Evolutionary conservation across 2,113 vertebrate species (phyloP).

Genomic region (Nibea coibor): DNA sequence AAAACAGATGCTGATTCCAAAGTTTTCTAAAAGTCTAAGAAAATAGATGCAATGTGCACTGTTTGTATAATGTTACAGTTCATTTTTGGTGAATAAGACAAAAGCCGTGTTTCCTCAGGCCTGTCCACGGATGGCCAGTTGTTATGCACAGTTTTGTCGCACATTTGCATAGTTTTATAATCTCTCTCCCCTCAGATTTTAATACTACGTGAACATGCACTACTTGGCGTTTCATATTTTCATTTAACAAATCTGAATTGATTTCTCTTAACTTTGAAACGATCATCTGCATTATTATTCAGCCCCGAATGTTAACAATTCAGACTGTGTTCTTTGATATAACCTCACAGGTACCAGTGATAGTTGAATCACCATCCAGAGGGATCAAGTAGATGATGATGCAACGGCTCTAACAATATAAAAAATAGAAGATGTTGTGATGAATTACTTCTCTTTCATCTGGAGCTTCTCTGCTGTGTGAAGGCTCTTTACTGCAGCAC

Average conservation of each 20-base stretch:
- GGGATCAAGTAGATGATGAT: neutral
- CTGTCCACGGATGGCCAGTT: neutral
- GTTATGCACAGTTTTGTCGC: neutral
- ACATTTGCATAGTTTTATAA: neutral
- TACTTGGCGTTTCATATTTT: neutral
- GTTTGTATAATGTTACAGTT: neutral
- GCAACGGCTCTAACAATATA: neutral
- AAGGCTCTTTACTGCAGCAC: neutral
- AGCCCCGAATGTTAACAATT: neutral
- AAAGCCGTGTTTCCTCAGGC: neutral
- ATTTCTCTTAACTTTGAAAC: neutral
- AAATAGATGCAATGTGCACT: no score
- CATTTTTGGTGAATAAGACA: neutral
- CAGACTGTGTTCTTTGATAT: neutral
- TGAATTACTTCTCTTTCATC: neutral
- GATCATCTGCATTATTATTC: no score
- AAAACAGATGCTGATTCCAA: no score
- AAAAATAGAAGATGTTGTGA: neutral
- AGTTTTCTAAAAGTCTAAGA: no score
- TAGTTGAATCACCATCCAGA: neutral
- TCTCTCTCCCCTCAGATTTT: neutral
- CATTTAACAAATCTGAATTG: neutral
- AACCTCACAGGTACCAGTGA: neutral
- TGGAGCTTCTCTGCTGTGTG: neutral
- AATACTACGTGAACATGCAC: neutral